Base-by-base conservation (phyloP, 2,888 invertebrate species). In the Tipula unca region DNA sequence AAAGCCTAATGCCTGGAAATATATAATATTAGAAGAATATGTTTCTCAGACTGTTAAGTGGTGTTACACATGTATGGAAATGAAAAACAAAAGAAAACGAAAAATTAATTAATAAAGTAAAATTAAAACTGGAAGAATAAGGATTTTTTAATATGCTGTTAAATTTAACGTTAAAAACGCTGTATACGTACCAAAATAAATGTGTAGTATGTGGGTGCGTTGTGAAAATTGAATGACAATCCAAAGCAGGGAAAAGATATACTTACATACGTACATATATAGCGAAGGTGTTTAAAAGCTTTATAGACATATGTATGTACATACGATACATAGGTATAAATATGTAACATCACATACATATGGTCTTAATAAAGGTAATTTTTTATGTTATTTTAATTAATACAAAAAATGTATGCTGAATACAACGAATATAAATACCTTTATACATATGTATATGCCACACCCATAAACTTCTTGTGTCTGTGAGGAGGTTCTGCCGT, bases 81-180 rank as follows among this genome's bases (percentile, higher is more conserved):
- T 69, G 25, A 25, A 25, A 69, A 69, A 69, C 25, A 69, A 25
- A 25, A 69, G 25, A 69, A 69, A 69, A 25, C 10, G 69, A 69
- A 69, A 69, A 69, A 69, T 69, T 69, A 69, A 69, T 69, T 69
- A 69, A 69, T 69, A 69, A 69, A 69, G 25, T 69, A 69, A 69
- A 69, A 69, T 69, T 69, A 69, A 69, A 69, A 69, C 69, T 69
- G 69, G 17, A 8, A 69, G 14, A 69, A 69, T 69, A 69, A 69
- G 25, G 25, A 69, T 69, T 69, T 69, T 69, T 69, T 69, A 69
- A 69, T 69, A 25, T 69, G 69, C 69, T 69, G 69, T 69, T 69
- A 69, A 69, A 69, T 69, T 69, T 69, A 69, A 69, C 69, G 69
- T 25, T 69, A 69, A 69, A 69, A 69, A 69, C 69, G 69, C n/a